These are phyloP conservation scores for Bubalus kerabau DNA, from an alignment of 2,113 vertebrate genomes.

Conservation along the genomic window DNA sequence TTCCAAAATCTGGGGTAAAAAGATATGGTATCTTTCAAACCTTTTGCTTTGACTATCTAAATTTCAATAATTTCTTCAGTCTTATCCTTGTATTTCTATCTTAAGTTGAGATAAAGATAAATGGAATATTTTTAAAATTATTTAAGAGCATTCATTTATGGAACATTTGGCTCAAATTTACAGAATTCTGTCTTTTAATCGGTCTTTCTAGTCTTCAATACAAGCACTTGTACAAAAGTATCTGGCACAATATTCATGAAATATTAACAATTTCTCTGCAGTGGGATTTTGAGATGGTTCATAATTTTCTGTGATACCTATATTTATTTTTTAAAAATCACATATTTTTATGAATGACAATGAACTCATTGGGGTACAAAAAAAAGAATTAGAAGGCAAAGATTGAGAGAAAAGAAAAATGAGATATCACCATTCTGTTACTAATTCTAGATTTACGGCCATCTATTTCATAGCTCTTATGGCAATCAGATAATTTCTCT, in stretches of 20 bases:
- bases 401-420: not conserved
- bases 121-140: not conserved
- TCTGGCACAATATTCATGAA: not conserved
- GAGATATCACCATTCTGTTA: not conserved
- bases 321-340: not conserved
- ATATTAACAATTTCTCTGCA: not conserved
- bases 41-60: not conserved
- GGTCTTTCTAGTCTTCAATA: not conserved
- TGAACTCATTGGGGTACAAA: not conserved
- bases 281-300: not conserved
- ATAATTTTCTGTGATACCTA: not conserved
- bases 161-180: not conserved
- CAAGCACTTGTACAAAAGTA: not conserved
- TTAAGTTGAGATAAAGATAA: not conserved
- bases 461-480: not conserved
- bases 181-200: not conserved
- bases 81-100: not conserved
- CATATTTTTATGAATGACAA: constrained; percentile 10
- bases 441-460: not conserved
- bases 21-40: not conserved
- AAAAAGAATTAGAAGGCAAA: not conserved
- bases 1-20: not conserved
- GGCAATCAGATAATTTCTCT: not conserved
- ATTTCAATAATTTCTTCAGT: not conserved
- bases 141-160: not conserved